A percentile compares a stretch with the other conserved stretches of the same genome.
These are phyloP conservation scores for Sarcophaga bullata DNA, from an alignment of 1,140 invertebrate genomes.

Conservation along the genomic window DNA sequence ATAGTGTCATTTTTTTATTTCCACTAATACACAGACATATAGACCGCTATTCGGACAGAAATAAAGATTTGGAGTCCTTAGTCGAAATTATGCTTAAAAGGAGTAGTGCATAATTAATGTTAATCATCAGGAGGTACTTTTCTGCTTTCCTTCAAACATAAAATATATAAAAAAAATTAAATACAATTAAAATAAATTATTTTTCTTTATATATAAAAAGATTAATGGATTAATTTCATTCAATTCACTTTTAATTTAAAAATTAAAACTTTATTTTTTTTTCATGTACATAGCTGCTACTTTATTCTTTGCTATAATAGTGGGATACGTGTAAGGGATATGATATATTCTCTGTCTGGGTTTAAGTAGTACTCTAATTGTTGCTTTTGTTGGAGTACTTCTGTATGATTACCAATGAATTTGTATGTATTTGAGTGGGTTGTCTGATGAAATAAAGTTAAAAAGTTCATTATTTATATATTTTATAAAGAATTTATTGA, in stretches of 20 bases:
- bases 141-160: no score
- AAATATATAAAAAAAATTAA: no score
- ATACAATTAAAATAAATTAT: no score
- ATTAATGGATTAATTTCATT: background rate
- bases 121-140: no score
- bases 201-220: no score
- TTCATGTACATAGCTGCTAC: background rate
- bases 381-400: background rate
- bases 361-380: background rate
- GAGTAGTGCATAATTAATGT: no score
- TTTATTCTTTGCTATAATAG: background rate
- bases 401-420: background rate
- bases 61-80: no score
- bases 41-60: no score
- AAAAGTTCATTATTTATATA: slow-evolving; percentile 27
- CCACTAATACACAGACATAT: no score
- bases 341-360: background rate
- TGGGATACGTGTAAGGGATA: background rate
- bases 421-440: background rate
- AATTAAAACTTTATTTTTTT: background rate
- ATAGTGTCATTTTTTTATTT: no score
- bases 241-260: slow-evolving; percentile 4
- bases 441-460: background rate
- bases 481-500: slow-evolving; percentile 37
- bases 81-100: no score